phyloP scores from a whole-genome alignment of 1,140 invertebrate genomes.

The Drosophila pseudoananassae region DNA sequence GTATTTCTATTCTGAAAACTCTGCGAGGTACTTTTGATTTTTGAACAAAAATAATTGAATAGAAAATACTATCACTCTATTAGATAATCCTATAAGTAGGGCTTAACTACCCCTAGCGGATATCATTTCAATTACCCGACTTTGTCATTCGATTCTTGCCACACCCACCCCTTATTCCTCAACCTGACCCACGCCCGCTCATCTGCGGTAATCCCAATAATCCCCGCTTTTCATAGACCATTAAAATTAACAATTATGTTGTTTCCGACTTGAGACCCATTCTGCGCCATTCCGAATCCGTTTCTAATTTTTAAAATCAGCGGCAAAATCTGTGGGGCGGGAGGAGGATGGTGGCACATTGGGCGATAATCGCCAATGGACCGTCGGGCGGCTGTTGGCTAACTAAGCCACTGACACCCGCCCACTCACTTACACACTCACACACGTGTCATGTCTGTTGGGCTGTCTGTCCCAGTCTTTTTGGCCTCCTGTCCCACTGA shows the following conservation, averaged over 20 bases:
- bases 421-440: slow-evolving; percentile 50
- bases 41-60: neutral
- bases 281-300: slow-evolving; percentile 69
- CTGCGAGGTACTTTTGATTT: neutral
- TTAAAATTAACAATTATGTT: slow-evolving; percentile 78
- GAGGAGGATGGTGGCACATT: slow-evolving; percentile 31
- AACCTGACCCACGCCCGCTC: slow-evolving; percentile 27
- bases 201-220: slow-evolving; percentile 62
- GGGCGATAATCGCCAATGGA: slow-evolving; percentile 68
- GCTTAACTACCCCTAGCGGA: slow-evolving; percentile 10
- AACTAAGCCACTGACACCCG: slow-evolving; percentile 66
- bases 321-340: slow-evolving; percentile 3
- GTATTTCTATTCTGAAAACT: neutral
- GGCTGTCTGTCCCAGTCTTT: slow-evolving; percentile 17
- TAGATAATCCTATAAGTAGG: slow-evolving; percentile 5
- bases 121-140: slow-evolving; percentile 36
- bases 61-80: neutral
- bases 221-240: slow-evolving; percentile 73
- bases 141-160: slow-evolving; percentile 15
- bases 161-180: slow-evolving; percentile 2
- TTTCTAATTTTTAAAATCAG: slow-evolving; percentile 62
- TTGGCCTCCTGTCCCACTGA: slow-evolving; percentile 56
- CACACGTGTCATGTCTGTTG: slow-evolving; percentile 62
- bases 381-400: slow-evolving; percentile 45
- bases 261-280: slow-evolving; percentile 53